Base-by-base conservation (phyloP, 2,113 vertebrate genomes). In the Sebastes schlegelii region DNA sequence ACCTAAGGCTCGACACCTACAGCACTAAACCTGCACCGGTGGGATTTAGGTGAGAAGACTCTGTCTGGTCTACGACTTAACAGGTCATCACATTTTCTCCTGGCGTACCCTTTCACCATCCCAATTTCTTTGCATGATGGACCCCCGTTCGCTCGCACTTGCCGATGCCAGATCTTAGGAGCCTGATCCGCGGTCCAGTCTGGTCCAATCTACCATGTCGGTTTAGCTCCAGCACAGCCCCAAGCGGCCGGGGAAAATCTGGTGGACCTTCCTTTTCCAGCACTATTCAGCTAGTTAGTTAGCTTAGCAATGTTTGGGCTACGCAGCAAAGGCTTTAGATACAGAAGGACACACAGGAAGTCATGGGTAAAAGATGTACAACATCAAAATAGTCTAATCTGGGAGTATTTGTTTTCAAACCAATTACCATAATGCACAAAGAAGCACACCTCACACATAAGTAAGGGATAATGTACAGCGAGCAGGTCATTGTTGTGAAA, bases 31-130 rank as follows among this genome's bases (percentile, higher is more conserved):
- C 85, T 60, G 64, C 54, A 75, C 79, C 49, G 58, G 4, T 26
- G 88, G 84, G 87, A 78, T 80, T 86, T 60, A 81, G 78, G 88
- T 91, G 89, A 88, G 80, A 87, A 79, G 51, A 48, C 49, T 74
- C 48, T 66, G 69, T 88, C 86, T 89, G 61, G 64, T 67, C 46
- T 79, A 43, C 46, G 77, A 83, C 83, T 83, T 71, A 75, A 77
- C 86, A 86, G 69, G 76, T 88, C 55, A 26, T 82, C 73, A 52
- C 17, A 66, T 74, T 34, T 79, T 63, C 81, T 80, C 55, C 58
- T 63, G 71, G 65, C 48, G 4, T 16, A 51, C 68, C 61, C n/a
- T 8, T n/a, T 46, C 55, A 54, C 60, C 57, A 10, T 73, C 17
- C 58, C 69, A 43, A 34, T 74, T 74, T 71, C 52, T 67, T 79